Base-by-base conservation (phyloP, 2,797 vertebrate species). In the Labeo calbasu region DNA sequence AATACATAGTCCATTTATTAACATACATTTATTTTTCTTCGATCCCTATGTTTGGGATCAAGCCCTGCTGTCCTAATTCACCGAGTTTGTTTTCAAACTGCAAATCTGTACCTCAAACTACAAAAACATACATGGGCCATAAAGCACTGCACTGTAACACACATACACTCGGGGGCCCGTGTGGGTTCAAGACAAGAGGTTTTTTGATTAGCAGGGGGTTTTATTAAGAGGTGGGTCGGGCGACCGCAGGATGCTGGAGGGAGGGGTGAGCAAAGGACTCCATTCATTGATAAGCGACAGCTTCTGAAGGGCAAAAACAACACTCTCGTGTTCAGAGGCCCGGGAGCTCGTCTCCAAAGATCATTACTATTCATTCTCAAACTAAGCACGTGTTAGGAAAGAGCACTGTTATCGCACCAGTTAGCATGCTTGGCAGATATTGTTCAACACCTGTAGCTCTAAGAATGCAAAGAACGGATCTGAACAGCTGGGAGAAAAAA, bases 161-260 rank as follows among this genome's bases (percentile, higher is more conserved):
- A 90, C 92, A 93, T 90, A 88, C 87, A 90, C 72, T 36, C 28
- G 21, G 88, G 91, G 90, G 91, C 91, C 90, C 85, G 88, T 91
- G 90, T 90, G 87, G 23, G 93, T 91, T 90, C 91, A 92, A 95
- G 92, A 96, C 95, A 96, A 96, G 94, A 95, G 93, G 93, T 94
- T 95, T 94, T 95, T 96, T 96, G 95, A 96, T 95, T 94, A 94
- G 92, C 90, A 88, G 91, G 93, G 93, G 94, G 95, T 95, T 95
- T 95, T 95, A 95, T 95, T 94, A 94, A 94, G 92, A 91, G 88
- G 94, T 96, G 95, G 94, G 94, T 92, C 93, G 93, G 90, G 92
- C 90, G 89, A 90, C 90, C 90, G 25, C 55, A 71, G 59, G 77
- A 72, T 57, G 79, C 28, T 36, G 23, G 48, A 90, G 91, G 91